phyloP scores from a whole-genome alignment of 2,113 vertebrate species.

The Garra rufa region DNA sequence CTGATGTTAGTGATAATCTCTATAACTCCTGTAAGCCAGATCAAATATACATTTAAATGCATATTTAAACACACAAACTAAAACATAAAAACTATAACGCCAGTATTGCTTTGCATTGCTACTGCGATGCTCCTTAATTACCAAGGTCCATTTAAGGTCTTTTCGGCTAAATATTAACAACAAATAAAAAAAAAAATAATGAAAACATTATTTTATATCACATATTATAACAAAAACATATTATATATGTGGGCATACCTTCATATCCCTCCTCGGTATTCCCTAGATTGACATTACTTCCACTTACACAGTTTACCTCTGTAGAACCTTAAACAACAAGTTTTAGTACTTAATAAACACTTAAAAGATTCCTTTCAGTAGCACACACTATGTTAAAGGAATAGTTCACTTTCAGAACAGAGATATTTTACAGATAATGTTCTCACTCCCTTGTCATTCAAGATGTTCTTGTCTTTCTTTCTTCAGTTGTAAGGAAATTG shows the following conservation, averaged over 20 bases:
- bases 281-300: neutral
- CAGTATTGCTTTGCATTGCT: neutral
- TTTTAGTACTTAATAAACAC: neutral
- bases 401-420: too few species aligned
- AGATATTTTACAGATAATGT: too few species aligned
- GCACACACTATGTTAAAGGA: neutral
- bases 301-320: conserved; percentile 36
- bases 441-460: too few species aligned
- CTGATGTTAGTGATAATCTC: conserved; percentile 57
- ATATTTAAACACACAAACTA: neutral
- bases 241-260: conserved; percentile 42
- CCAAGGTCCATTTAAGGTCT: too few species aligned
- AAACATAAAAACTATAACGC: too few species aligned
- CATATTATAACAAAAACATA: neutral
- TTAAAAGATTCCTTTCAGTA: neutral
- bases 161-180: too few species aligned
- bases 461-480: too few species aligned
- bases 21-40: conserved; percentile 61
- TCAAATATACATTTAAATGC: neutral
- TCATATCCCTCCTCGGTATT: conserved; percentile 43
- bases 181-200: too few species aligned
- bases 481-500: too few species aligned
- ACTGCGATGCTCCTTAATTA: neutral
- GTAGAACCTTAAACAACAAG: conserved; percentile 43
- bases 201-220: too few species aligned